A percentile compares a stretch with the other conserved stretches of the same genome.
Evolutionary conservation across 2,113 vertebrate species (phyloP).

Genomic region (Plecotus auritus): DNA sequence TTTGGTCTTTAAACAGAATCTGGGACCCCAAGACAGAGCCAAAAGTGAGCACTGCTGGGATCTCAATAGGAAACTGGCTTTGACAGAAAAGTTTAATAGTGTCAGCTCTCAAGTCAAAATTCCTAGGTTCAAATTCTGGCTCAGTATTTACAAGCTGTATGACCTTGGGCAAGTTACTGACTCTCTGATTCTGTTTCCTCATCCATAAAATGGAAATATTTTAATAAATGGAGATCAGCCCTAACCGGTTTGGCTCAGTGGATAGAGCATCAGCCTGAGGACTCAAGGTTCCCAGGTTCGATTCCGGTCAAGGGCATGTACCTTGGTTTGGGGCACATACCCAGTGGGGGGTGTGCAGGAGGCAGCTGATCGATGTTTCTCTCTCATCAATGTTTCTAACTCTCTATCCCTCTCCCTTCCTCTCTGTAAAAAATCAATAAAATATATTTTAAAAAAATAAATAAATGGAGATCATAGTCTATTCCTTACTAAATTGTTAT

Average conservation of each 20-base stretch:
- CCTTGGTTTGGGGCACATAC: no score
- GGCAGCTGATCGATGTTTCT: no score
- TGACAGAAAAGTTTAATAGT: background rate
- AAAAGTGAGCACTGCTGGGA: background rate
- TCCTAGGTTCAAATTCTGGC: background rate
- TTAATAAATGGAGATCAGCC: constrained; percentile 7
- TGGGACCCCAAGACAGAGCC: background rate
- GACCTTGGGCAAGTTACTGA: constrained; percentile 9
- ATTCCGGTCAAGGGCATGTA: no score
- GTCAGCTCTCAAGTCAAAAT: background rate
- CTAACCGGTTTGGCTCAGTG: no score
- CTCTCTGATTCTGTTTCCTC: constrained; percentile 22
- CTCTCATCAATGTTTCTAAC: no score
- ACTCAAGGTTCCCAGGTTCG: no score
- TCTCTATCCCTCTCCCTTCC: no score
- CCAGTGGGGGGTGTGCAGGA: no score
- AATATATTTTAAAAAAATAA: no score
- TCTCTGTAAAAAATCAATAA: no score
- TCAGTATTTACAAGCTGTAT: background rate
- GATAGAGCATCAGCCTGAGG: no score
- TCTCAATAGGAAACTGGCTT: background rate
- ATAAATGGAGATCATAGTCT: background rate
- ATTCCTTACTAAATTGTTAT: background rate
- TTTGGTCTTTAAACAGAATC: constrained; percentile 3
- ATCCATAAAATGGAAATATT: constrained; percentile 19